A percentile compares a stretch with the other conserved stretches of the same genome.
phyloP scores from a whole-genome alignment of 2,888 invertebrate genomes.

The Agonopterix alstromeriana region DNA sequence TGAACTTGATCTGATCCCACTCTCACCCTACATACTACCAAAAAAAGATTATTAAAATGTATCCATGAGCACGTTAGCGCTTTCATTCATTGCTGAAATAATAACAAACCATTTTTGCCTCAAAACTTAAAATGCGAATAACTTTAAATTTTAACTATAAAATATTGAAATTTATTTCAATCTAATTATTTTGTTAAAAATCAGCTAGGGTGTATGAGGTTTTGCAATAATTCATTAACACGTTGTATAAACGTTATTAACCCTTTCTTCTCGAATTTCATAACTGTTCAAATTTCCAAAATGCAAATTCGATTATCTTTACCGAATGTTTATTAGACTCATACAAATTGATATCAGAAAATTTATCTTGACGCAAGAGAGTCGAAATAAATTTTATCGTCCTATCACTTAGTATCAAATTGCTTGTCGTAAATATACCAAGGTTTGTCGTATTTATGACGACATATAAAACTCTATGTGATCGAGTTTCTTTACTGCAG shows the following conservation, averaged over 20 bases:
- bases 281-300: not conserved
- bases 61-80: too few relatives aligned
- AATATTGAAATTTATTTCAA: too few relatives aligned
- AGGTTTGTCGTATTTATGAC: slow-evolving; percentile 69
- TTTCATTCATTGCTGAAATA: too few relatives aligned
- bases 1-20: too few relatives aligned
- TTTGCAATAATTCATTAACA: too few relatives aligned
- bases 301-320: not conserved
- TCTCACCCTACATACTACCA: too few relatives aligned
- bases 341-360: slow-evolving; percentile 21
- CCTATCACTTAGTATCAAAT: slow-evolving; percentile 67
- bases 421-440: slow-evolving; percentile 54
- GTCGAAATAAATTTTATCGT: slow-evolving; percentile 46
- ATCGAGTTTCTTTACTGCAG: slow-evolving; percentile 24
- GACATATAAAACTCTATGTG: slow-evolving; percentile 34
- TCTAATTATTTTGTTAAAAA: too few relatives aligned
- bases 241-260: not conserved
- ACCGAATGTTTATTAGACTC: slow-evolving; percentile 20
- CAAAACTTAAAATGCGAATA: too few relatives aligned
- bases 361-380: slow-evolving; percentile 27
- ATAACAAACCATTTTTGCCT: too few relatives aligned
- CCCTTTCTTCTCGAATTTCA: not conserved
- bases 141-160: too few relatives aligned
- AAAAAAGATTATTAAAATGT: too few relatives aligned
- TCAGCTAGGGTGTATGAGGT: too few relatives aligned